Conservation (phyloP, 2,888 invertebrate genomes). For the Chrysodeixis includens region DNA sequence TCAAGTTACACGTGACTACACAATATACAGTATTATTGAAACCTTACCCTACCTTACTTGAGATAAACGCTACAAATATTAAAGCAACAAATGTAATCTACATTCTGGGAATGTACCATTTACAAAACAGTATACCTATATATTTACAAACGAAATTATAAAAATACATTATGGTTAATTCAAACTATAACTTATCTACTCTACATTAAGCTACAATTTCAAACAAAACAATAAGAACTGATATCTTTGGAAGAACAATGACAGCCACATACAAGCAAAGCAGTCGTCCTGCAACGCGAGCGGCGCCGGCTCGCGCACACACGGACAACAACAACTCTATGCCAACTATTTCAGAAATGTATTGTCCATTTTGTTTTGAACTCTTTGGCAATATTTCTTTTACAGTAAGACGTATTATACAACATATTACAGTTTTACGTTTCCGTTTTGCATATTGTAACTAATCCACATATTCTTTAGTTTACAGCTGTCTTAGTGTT, state of each 20-base stretch:
- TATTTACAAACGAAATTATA: conserved; percentile 77
- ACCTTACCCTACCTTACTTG: conserved; percentile 59
- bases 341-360: conserved; percentile 37
- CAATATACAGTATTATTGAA: conserved; percentile 66
- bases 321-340: conserved; percentile 26
- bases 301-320: conserved; percentile 10
- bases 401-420: conserved; percentile 41
- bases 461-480: conserved; percentile 6
- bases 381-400: conserved; percentile 58
- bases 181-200: conserved; percentile 55
- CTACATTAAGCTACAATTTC: conserved; percentile 55
- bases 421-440: conserved; percentile 24
- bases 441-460: conserved; percentile 2
- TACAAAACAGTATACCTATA: conserved; percentile 69
- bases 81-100: conserved; percentile 79
- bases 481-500: conserved; percentile 16
- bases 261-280: conserved; percentile 54
- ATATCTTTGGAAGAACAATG: conserved; percentile 60
- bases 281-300: conserved; percentile 25
- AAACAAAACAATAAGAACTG: conserved; percentile 52
- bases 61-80: conserved; percentile 73
- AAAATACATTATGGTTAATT: conserved; percentile 71
- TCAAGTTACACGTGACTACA: conserved; percentile 53
- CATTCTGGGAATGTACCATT: conserved; percentile 82
- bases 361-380: conserved; percentile 59